Evolutionary conservation across 35 echinoderm and acorn worm species (phyloP).

Genomic region (Apostichopus parvimensis): DNA sequence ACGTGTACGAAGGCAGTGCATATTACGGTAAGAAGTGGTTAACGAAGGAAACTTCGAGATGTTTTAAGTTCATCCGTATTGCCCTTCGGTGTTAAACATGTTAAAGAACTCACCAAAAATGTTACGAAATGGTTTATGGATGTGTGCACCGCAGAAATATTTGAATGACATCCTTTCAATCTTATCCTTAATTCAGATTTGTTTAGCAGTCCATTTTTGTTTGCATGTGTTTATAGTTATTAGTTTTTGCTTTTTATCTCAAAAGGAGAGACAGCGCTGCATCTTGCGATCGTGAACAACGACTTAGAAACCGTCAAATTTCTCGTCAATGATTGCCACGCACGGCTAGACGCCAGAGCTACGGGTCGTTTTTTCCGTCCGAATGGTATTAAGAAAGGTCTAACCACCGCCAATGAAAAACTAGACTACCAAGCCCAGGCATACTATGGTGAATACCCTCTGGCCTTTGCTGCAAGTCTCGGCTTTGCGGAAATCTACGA

Average conservation of each 20-base stretch:
- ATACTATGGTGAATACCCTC: constrained; percentile 91
- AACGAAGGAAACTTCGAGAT: not conserved
- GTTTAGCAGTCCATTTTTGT: too few species aligned
- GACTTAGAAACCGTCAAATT: constrained; percentile 77
- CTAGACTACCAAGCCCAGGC: constrained; percentile 63
- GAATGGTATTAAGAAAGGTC: constrained; percentile 50
- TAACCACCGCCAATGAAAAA: constrained; percentile 4
- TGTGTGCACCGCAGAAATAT: not conserved
- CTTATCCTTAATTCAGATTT: not conserved
- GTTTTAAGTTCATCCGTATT: too few species aligned
- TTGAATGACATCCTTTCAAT: not conserved
- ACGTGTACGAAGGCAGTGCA: constrained; percentile 89
- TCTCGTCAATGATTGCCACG: constrained; percentile 58
- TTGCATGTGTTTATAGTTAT: not conserved
- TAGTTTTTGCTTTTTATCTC: not conserved
- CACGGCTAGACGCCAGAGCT: constrained; percentile 68
- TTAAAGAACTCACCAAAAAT: too few species aligned
- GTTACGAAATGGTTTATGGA: too few species aligned
- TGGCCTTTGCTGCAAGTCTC: constrained; percentile 88
- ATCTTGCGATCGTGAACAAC: constrained; percentile 91
- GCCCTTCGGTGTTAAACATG: too few species aligned
- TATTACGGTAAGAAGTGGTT: constrained; percentile 89
- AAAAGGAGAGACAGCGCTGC: constrained; percentile 77
- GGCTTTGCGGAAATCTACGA: constrained; percentile 89
- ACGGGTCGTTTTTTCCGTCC: constrained; percentile 90